Evolutionary conservation across 2,113 vertebrate species (phyloP), one percentile per base, ranked within the genome.

Genomic region (Corvus hawaiiensis): DNA sequence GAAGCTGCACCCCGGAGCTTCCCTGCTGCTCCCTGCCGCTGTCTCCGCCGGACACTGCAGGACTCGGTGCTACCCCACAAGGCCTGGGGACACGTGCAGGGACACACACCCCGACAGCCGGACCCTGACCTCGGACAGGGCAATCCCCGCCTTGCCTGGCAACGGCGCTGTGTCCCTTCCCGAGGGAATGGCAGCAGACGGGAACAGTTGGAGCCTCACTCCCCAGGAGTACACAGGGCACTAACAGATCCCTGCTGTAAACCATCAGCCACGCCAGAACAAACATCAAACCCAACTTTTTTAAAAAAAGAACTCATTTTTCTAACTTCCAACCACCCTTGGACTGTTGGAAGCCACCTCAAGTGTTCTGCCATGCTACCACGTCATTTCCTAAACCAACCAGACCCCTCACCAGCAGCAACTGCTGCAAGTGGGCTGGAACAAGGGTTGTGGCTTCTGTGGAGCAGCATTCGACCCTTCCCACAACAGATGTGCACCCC

Each of bases 341-440:
- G 84, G 86, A 68, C 54, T 73, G 41, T 33, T 13, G 41, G 83
- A 93, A 94, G 79, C 81, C 78, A 23, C 83, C 55, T 35, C 44
- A 68, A 84, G 76, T 23, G 52, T 37, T 72, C 73, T 96, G 89
- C 56, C 79, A 89, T 41, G 33, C 67, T n/a, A 93, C 30, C 16
- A 94, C 33, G 6, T 89, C 90, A 96, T 96, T 94, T 94, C 74
- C 87, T 55, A 93, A 55, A 73, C 81, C 96, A 96, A 86, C 91
- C 66, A 55, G 90, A 95, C 19, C 5, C 68, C 72, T 66, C 93
- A 56, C 24, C 75, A 86, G 67, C 55, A 89, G 68, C 75, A 95
- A 94, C 37, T 75, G 69, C 75, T 74, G 87, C 81, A 85, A 88
- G 94, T 26, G 61, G 71, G 73, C 79, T 90, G 39, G 66, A 81